These are phyloP conservation scores for Serinus canaria DNA, from an alignment of 2,113 vertebrate genomes.

Conservation along the genomic window DNA sequence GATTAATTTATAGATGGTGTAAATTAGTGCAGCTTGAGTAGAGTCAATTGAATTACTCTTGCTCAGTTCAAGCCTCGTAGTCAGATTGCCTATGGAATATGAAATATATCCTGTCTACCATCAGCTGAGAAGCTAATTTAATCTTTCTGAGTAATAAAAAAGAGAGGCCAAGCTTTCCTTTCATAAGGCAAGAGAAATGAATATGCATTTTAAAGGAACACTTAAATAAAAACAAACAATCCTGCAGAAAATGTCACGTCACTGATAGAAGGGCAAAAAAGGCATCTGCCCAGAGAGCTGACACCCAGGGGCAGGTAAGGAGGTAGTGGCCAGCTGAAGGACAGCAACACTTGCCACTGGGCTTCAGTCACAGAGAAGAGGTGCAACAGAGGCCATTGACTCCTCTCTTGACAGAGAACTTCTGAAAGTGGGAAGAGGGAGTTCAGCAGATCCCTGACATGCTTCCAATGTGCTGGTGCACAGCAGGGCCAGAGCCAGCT, in stretches of 20 bases:
- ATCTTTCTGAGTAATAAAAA: not conserved
- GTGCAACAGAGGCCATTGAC: not conserved
- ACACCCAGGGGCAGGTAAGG: not conserved
- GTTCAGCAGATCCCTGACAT: fast-evolving
- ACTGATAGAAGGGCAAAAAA: not conserved
- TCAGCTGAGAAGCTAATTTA: slow-evolving; percentile 14
- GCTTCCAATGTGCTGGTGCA: not conserved
- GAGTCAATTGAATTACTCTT: slow-evolving; percentile 26
- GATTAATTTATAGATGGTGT: slow-evolving; percentile 36
- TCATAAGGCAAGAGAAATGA: not conserved
- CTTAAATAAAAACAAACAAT: not conserved
- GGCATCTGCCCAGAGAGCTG: not conserved
- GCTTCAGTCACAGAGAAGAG: not conserved
- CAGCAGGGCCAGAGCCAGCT: fast-evolving
- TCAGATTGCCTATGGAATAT: not conserved
- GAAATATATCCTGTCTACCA: not conserved
- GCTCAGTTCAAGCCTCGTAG: not conserved
- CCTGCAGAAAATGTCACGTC: not conserved
- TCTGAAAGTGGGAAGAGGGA: not conserved
- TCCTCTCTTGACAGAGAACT: not conserved
- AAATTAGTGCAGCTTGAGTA: slow-evolving; percentile 47
- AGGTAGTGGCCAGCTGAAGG: not conserved
- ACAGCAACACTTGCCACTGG: not conserved
- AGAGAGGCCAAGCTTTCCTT: not conserved
- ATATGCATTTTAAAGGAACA: not conserved